Evolutionary conservation across 1,140 invertebrate species (phyloP), one percentile per base, ranked within the genome.

Genomic region (Drosophila ficusphila): DNA sequence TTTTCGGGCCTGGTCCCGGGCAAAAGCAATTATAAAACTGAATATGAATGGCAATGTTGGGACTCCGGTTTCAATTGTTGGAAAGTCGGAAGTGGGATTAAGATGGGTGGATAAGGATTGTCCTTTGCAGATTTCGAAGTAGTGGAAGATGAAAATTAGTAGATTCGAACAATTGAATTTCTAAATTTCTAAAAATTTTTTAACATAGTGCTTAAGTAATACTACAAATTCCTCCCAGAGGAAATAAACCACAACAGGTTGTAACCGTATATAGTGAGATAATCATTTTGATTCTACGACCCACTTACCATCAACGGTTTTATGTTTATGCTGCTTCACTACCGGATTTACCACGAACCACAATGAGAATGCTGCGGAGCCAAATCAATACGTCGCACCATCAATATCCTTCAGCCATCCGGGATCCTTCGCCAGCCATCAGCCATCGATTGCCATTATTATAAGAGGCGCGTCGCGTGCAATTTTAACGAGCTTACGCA

Each of bases 401-500:
- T 51, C 38, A 60, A 51, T 68, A 53, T 31, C 42, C 29, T 33
- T 34, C 72, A 33, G 38, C 38, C 12, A 62, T 29, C 31, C 19
- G 44, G 44, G 31, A 25, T 76, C 67, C 56, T 23, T 11, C 19
- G 19, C 5, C 8, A 29, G 48, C 57, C 60, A 69, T 76, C 67
- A 61, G 52, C 61, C 64, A 70, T 48, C 67, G 52, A 70, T 65
- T 58, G 61, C 51, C 76, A 85, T 86, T 86, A 86, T 86, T 86
- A 86, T 86, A 86, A 85, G 62, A 73, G 73, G 73, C 79, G 82
- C 68, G 73, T 74, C 73, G 81, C 81, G 38, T 86, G 81, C 82
- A 86, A 86, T 86, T 88, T 86, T 86, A 86, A 86, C 82, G 82
- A 86, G 82, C 76, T 86, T 88, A 86, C 82, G 81, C 81, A 88